phyloP scores from a whole-genome alignment of 2,113 vertebrate species.

The Porphyrio hochstetteri region DNA sequence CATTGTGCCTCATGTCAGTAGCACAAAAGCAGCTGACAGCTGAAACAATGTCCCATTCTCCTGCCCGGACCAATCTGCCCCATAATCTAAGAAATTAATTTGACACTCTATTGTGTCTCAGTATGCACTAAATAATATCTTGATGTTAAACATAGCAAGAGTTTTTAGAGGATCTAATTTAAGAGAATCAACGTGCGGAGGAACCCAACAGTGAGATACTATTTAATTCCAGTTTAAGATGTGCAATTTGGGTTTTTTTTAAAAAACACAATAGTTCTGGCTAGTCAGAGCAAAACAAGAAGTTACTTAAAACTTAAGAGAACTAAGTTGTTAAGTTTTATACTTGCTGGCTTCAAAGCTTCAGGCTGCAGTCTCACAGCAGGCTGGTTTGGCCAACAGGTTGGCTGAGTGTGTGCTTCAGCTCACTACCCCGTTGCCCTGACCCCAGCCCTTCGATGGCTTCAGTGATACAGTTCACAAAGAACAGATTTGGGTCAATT shows the following conservation, averaged over 20 bases:
- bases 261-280: background rate
- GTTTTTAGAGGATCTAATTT: background rate
- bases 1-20: background rate
- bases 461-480: background rate
- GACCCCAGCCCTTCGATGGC: rapidly evolving
- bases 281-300: background rate
- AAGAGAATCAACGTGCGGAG: background rate
- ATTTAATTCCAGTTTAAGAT: background rate
- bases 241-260: background rate
- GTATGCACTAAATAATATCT: background rate
- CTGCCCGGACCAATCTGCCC: background rate
- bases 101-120: background rate
- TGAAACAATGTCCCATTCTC: background rate
- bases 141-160: background rate
- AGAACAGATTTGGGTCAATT: background rate
- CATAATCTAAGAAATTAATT: background rate
- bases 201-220: background rate
- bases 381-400: background rate
- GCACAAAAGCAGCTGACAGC: background rate
- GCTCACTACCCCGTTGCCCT: background rate
- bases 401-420: background rate
- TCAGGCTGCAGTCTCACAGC: background rate
- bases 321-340: background rate
- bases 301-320: background rate
- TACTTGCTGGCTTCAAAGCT: background rate